Conservation (phyloP, 2,113 vertebrate genomes). For the Alosa alosa region DNA sequence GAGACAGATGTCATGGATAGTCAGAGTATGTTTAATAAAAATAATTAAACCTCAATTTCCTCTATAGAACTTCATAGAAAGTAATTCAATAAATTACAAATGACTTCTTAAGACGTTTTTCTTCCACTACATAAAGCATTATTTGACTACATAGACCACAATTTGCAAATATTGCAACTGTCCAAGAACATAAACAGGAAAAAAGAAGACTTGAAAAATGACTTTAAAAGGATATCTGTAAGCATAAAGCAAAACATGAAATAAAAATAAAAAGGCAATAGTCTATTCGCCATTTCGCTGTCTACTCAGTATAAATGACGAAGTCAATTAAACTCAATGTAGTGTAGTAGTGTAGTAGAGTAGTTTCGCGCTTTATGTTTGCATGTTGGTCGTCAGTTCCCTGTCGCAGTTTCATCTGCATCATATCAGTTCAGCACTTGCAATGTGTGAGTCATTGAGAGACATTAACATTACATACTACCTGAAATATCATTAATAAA, state of each 20-base stretch:
- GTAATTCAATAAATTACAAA: constrained; percentile 99
- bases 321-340: constrained; percentile 67
- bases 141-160: constrained; percentile 98
- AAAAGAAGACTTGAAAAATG: constrained; percentile 61
- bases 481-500: constrained; percentile 36
- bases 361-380: constrained; percentile 66
- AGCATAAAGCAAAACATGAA: constrained; percentile 82
- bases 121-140: constrained; percentile 96
- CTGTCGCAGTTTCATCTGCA: constrained; percentile 49
- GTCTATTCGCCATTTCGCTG: constrained; percentile 82
- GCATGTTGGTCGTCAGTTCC: constrained; percentile 66
- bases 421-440: constrained; percentile 47
- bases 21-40: constrained; percentile 99
- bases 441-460: constrained; percentile 45
- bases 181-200: constrained; percentile 72
- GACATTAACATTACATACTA: constrained; percentile 51
- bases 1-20: constrained; percentile 83
- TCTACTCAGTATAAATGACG: constrained; percentile 79
- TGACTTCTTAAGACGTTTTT: constrained; percentile 95
- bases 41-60: constrained; percentile 99
- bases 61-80: constrained; percentile 99
- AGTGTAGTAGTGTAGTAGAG: constrained; percentile 66
- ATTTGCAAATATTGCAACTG: constrained; percentile 97
- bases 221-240: constrained; percentile 80
- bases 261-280: constrained; percentile 81